Evolutionary conservation across 2,113 vertebrate genomes (phyloP), one percentile per base, ranked within the genome.

Genomic region (Dinomys branickii): DNA sequence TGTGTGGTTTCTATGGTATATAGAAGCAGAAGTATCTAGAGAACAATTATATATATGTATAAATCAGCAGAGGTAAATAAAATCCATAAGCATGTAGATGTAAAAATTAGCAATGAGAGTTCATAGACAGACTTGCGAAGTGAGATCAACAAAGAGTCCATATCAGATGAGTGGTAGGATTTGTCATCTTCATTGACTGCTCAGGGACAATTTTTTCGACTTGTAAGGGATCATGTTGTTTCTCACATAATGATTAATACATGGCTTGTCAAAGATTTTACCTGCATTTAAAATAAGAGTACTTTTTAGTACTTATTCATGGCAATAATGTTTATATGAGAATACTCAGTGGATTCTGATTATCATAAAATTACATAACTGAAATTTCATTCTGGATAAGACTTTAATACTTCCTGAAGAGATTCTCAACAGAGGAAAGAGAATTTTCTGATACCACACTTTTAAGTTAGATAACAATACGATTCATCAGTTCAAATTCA

Each of bases 401-500:
- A 90, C 69, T 22, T 80, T 93, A 61, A 71, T 86, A 75, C 30
- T 85, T 33, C 71, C 47, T 84, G 50, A 96, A 85, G 80, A 94
- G 22, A 87, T 63, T 5, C 69, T 96, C 47, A 47, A 77, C 58
- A 69, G 54, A 84, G 33, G 26, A 86, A 61, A 89, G 63, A 92
- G 22, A 69, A 73, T 75, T 61, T 5, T 41, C 20, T 54, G 12
- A 87, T 82, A 61, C 73, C 13, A 71, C 10, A 61, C 3, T 26
- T 7, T 30, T 58, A 80, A 83, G 56, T 69, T 87, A 56, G 50
- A 94, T 4, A 38, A 54, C 19, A 52, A 65, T 91, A 35, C n/a
- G 41, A 94, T 91, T 94, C 65, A 81, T 65, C 81, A 93, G 87
- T 94, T 90, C 61, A 90, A 33, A 81, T 89, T 94, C 26, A 77